Evolutionary conservation across 2,113 vertebrate genomes (phyloP), one percentile per base, ranked within the genome.

Genomic region (Nycticebus coucang): DNA sequence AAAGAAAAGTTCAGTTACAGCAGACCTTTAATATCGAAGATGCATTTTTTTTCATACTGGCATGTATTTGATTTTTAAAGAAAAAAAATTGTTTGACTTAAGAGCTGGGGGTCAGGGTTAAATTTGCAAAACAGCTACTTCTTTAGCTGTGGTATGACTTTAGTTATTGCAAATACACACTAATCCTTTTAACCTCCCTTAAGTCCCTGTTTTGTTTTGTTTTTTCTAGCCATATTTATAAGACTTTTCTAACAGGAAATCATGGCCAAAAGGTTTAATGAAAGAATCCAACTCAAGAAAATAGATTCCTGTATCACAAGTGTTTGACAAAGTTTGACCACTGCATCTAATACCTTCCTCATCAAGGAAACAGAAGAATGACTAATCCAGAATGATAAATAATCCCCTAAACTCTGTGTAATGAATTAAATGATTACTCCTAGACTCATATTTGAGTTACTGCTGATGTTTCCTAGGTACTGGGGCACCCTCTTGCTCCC

Each of bases 1-100:
- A 97, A 97, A 96, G 78, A 89, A 90, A 94, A 94, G 80, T 96
- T 97, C 83, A 95, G 62, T 96, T 95, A 72, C 83, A 87, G 17
- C 96, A 66, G 71, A 89, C 87, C 77, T 96, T 93, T 95, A 93
- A 88, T 95, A 92, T 57, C 75, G 17, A 75, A 92, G n/a, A 75
- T 59, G 55, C 7, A 26, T 33, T 95, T 93, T 92, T 92, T 83
- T 57, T 21, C 15, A 89, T 80, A n/a, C 21, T 86, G 79, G n/a
- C 68, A 92, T 93, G 71, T 77, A 86, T 93, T 92, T 91, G 60
- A 93, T 83, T 97, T 95, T 30, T 45, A 89, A 84, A 86, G 72
- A 57, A 95, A 94, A 94, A 59, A 22, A 82, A 84, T 72, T 55
- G 71, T 68, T 95, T 91, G 53, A 72, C 69, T 94, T 82, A 96